Evolutionary conservation across 2,888 invertebrate genomes (phyloP), one percentile per base, ranked within the genome.

Genomic region (Dolichopus griseipennis): DNA sequence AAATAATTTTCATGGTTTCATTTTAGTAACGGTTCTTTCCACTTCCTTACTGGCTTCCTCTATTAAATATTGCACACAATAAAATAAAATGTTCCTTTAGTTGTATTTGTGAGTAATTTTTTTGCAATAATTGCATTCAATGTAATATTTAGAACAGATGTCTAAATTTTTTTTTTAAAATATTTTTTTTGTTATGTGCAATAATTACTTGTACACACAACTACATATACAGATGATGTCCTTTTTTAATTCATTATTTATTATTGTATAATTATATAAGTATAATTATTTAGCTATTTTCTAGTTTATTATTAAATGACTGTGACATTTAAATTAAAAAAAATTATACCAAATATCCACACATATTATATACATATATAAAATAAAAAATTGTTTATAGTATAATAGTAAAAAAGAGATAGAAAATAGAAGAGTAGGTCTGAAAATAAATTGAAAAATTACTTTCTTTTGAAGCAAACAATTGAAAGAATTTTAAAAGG

Each of bases 261-360:
- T 18, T 52, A 52, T 52, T 52, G 18, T 15, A 52, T n/a, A n/a
- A n/a, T n/a, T n/a, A n/a, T n/a, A n/a, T n/a, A 52, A 52, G 52
- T 52, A n/a, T n/a, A 52, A 52, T 52, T 52, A 52, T 52, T 52
- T 52, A 52, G 18, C n/a, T 18, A 52, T 52, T 52, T 52, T 12
- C 52, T 18, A 52, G 52, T 52, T 52, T 52, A 52, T 52, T n/a
- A 52, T 52, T 34, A 64, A 64, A 66, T 66, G 20, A 62, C 66
- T 64, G 67, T 41, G 52, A 64, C 33, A 37, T 37, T 27, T 10
- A 37, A 37, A 37, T 37, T 34, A 34, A n/a, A n/a, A n/a, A n/a
- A n/a, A n/a, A n/a, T n/a, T n/a, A n/a, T n/a, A n/a, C n/a, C n/a
- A n/a, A 34, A 34, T 5, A 34, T 34, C 34, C 34, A 7, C 9